A percentile compares a stretch with the other conserved stretches of the same genome.
These are phyloP conservation scores for Blastomussa wellsi DNA, from an alignment of 92 coral and sea anemone species.

Conservation along the genomic window DNA sequence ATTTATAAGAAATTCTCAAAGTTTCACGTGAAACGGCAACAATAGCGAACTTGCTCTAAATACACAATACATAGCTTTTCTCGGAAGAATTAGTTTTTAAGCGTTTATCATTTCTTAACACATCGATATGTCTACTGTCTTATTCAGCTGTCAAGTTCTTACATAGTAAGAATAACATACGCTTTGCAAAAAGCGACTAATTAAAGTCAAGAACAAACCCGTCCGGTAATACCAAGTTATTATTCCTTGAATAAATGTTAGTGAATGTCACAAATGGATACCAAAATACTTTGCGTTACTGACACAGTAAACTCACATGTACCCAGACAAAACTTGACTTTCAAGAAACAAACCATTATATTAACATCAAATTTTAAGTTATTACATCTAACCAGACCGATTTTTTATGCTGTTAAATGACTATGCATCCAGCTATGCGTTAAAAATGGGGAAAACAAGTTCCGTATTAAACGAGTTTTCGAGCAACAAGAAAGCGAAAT, in stretches of 20 bases:
- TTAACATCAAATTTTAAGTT: neutral
- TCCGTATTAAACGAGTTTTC: neutral
- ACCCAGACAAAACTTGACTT: neutral
- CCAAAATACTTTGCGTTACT: neutral
- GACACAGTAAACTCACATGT: neutral
- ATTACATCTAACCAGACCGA: neutral
- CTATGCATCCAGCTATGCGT: neutral
- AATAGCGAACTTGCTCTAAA: neutral
- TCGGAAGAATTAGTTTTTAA: neutral
- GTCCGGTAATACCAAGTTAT: neutral
- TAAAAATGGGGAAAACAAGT: neutral
- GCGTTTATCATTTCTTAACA: neutral
- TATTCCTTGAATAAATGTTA: slow-evolving; percentile 2
- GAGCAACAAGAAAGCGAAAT: neutral
- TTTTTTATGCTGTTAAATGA: neutral
- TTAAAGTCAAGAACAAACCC: neutral
- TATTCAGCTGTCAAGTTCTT: neutral
- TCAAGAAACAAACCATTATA: neutral
- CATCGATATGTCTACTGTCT: neutral
- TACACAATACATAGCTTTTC: neutral
- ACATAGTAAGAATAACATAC: slow-evolving; percentile 1
- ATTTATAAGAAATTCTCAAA: neutral
- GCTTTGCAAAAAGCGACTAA: neutral
- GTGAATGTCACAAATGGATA: neutral
- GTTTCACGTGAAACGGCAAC: neutral